A percentile compares a stretch with the other conserved stretches of the same genome.
Conservation (phyloP, 2,888 invertebrate genomes). For the Mythimna pallens region DNA sequence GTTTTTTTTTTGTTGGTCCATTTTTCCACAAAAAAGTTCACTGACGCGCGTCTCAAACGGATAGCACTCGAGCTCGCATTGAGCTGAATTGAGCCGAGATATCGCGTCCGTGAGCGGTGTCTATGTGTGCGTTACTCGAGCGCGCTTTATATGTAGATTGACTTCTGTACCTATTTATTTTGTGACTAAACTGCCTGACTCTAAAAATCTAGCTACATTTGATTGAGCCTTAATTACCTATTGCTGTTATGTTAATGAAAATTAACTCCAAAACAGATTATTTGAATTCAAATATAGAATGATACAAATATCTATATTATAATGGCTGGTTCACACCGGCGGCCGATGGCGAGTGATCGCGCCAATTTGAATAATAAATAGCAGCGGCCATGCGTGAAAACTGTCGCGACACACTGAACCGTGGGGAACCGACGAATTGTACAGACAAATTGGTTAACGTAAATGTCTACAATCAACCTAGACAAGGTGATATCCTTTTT, state of each 20-base stretch:
- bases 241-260: neutral
- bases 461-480: neutral
- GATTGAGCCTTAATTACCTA: neutral
- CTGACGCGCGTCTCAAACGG: too few relatives aligned
- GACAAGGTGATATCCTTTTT: too few relatives aligned
- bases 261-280: neutral
- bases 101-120: too few relatives aligned
- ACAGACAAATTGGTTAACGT: neutral
- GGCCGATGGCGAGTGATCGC: constrained; percentile 85
- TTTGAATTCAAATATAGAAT: constrained; percentile 18
- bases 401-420: constrained; percentile 74
- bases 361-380: constrained; percentile 89
- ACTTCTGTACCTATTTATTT: too few relatives aligned
- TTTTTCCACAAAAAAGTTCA: too few relatives aligned
- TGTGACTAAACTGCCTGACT: too few relatives aligned
- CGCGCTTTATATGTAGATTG: too few relatives aligned
- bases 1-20: too few relatives aligned
- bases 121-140: too few relatives aligned
- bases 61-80: too few relatives aligned
- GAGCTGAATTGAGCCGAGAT: too few relatives aligned
- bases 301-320: constrained; percentile 54
- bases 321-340: constrained; percentile 78
- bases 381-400: constrained; percentile 87
- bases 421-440: neutral
- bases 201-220: too few relatives aligned